These are phyloP conservation scores for Catamblyrhynchus diadema DNA, from an alignment of 2,797 vertebrate genomes.

Conservation along the genomic window DNA sequence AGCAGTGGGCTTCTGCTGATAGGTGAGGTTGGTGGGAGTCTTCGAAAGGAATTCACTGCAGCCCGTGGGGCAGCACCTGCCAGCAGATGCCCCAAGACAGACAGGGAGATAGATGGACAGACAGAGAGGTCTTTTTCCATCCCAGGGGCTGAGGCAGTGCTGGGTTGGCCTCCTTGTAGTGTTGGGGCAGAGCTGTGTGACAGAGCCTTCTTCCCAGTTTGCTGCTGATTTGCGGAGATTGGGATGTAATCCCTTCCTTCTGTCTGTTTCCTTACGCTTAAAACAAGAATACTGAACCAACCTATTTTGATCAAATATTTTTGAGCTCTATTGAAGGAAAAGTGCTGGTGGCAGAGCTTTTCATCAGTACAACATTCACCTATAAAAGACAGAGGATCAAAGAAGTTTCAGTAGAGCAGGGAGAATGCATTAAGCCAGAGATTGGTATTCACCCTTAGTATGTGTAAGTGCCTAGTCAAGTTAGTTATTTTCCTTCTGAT, in stretches of 20 bases:
- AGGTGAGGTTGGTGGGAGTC: background rate
- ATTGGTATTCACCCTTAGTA: background rate
- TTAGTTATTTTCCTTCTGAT: background rate
- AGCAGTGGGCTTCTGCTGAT: background rate
- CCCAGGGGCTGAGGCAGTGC: accelerated
- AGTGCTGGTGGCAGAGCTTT: background rate
- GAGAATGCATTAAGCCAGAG: background rate
- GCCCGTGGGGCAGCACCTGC: background rate
- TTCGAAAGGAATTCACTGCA: background rate
- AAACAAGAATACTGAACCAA: background rate
- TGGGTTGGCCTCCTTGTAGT: background rate
- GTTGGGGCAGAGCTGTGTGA: background rate
- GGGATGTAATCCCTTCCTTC: background rate
- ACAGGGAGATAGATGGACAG: background rate
- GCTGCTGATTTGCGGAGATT: background rate
- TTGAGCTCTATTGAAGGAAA: background rate
- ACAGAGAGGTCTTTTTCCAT: background rate
- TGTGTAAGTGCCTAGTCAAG: background rate
- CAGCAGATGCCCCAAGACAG: too few species aligned
- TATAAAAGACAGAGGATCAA: background rate
- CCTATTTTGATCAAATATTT: background rate
- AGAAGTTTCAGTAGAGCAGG: background rate
- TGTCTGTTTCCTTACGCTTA: background rate
- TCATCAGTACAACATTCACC: background rate
- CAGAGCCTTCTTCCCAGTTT: background rate